Conservation (phyloP, 2,888 invertebrate genomes). For the Acheta domesticus region DNA sequence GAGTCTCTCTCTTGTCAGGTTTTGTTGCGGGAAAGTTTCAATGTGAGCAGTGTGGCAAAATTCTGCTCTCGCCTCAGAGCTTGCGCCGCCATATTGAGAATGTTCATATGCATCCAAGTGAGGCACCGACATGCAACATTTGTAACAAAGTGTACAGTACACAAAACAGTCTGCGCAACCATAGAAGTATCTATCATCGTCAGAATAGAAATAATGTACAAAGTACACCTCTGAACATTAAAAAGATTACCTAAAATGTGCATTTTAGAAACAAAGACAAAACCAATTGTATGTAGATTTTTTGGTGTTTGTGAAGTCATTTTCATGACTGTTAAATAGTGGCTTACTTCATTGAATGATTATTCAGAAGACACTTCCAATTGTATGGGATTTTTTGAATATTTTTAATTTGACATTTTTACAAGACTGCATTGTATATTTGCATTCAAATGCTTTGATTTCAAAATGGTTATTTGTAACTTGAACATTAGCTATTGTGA, state of each 20-base stretch:
- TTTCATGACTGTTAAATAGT: too few relatives aligned
- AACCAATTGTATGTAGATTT: too few relatives aligned
- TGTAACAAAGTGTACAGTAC: slow-evolving; percentile 41
- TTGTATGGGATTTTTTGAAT: too few relatives aligned
- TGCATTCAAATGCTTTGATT: not conserved
- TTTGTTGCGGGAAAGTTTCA: slow-evolving; percentile 72
- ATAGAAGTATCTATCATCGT: slow-evolving; percentile 40
- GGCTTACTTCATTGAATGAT: too few relatives aligned
- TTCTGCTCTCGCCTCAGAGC: slow-evolving; percentile 63
- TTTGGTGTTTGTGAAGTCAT: too few relatives aligned
- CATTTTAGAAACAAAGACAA: too few relatives aligned
- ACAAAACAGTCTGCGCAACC: slow-evolving; percentile 41
- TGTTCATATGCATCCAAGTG: slow-evolving; percentile 37
- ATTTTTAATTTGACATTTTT: not conserved
- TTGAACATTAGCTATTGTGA: too few relatives aligned
- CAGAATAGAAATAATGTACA: not conserved
- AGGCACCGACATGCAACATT: slow-evolving; percentile 37
- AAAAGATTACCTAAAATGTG: slow-evolving; percentile 3
- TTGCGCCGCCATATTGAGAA: slow-evolving; percentile 38
- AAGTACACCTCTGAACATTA: not conserved
- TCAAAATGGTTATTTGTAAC: not conserved
- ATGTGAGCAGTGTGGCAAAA: slow-evolving; percentile 82
- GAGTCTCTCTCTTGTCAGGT: slow-evolving; percentile 54
- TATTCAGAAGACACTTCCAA: too few relatives aligned
- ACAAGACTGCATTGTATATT: slow-evolving; percentile 12